These are phyloP conservation scores for Aethina tumida DNA, from an alignment of 1,140 invertebrate genomes.

Conservation along the genomic window DNA sequence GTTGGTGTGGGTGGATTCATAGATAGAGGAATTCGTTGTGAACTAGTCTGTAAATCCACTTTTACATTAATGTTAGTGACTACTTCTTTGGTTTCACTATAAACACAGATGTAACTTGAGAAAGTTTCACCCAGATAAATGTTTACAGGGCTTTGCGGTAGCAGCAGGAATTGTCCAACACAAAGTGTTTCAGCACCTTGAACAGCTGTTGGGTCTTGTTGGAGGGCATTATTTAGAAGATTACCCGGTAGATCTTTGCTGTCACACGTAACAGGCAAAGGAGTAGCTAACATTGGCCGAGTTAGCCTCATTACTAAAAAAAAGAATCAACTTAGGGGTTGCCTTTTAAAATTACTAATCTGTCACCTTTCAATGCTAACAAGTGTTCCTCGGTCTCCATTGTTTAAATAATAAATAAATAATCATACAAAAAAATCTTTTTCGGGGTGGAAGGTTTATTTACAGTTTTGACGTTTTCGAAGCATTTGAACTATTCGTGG, in stretches of 20 bases:
- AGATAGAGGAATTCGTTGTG: slow-evolving; percentile 69
- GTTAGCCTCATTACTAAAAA: slow-evolving; percentile 85
- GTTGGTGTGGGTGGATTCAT: slow-evolving; percentile 51
- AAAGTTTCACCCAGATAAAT: slow-evolving; percentile 88
- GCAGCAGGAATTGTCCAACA: slow-evolving; percentile 76
- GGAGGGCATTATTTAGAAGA: slow-evolving; percentile 63
- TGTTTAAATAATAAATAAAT: too few species aligned
- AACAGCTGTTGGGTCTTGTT: slow-evolving; percentile 66
- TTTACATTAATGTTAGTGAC: slow-evolving; percentile 77
- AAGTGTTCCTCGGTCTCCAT: slow-evolving; percentile 31
- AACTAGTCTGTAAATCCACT: slow-evolving; percentile 87
- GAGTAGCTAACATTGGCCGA: slow-evolving; percentile 71
- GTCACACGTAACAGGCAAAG: slow-evolving; percentile 71
- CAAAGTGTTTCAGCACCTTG: slow-evolving; percentile 72
- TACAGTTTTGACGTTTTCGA: too few species aligned
- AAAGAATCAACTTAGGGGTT: slow-evolving; percentile 3
- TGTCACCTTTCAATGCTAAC: slow-evolving; percentile 30
- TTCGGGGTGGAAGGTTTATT: too few species aligned
- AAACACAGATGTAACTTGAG: slow-evolving; percentile 93
- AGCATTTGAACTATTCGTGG: too few species aligned
- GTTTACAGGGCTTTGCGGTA: slow-evolving; percentile 92
- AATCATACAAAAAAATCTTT: too few species aligned
- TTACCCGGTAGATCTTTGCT: slow-evolving; percentile 73
- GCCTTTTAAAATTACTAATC: slow-evolving; percentile 6
- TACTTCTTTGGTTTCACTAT: slow-evolving; percentile 81